phyloP scores from a whole-genome alignment of 2,797 vertebrate species.

The Pipistrellus kuhlii region DNA sequence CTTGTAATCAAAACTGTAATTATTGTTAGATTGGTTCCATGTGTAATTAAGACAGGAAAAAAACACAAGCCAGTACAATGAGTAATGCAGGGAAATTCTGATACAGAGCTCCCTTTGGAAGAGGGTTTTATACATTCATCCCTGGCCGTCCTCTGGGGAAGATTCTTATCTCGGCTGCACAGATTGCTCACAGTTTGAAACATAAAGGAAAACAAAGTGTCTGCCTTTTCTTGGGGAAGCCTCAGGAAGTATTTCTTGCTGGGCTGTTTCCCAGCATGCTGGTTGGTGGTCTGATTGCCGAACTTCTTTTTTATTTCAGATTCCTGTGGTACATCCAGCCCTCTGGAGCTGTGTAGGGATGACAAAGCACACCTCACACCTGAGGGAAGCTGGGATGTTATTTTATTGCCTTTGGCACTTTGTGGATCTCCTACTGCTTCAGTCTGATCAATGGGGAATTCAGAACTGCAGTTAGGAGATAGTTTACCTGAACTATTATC shows the following conservation, averaged over 20 bases:
- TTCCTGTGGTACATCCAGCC: background rate
- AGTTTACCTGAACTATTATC: background rate
- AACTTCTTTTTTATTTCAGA: constrained; percentile 31
- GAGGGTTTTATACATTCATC: constrained; percentile 14
- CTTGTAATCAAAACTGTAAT: constrained; percentile 62
- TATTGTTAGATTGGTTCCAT: constrained; percentile 67
- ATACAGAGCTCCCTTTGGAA: constrained; percentile 60
- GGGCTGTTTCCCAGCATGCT: background rate
- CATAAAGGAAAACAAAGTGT: background rate
- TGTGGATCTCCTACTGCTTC: background rate
- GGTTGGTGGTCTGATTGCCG: background rate
- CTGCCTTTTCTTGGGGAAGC: background rate
- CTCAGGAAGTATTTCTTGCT: background rate
- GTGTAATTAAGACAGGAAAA: constrained; percentile 71
- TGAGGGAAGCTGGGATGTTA: background rate
- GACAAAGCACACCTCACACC: background rate
- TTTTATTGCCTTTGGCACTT: background rate
- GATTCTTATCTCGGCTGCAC: constrained; percentile 46
- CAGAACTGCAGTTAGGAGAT: constrained; percentile 34
- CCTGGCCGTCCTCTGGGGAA: constrained; percentile 29
- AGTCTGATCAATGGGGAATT: constrained; percentile 32
- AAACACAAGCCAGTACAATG: constrained; percentile 67
- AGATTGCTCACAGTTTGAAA: constrained; percentile 36
- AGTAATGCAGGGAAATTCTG: constrained; percentile 66
- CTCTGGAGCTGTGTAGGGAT: background rate